A percentile compares a stretch with the other conserved stretches of the same genome.
Conservation (phyloP, 2,888 invertebrate genomes). For the Nephrotoma flavescens region DNA sequence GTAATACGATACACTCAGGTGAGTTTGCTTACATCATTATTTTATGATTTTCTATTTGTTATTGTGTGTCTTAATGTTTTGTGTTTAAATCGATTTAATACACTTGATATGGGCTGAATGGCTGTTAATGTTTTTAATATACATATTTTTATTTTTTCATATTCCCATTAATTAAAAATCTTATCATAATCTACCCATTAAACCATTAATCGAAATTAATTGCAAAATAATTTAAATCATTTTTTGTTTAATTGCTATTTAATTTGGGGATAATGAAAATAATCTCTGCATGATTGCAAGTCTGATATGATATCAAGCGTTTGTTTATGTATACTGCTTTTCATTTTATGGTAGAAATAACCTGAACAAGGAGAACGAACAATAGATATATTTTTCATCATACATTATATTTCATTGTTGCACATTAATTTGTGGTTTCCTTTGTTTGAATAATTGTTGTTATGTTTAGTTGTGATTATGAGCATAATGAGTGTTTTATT, state of each 20-base stretch:
- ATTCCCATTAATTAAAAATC: background rate
- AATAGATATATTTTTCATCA: too few species aligned
- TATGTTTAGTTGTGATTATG: background rate
- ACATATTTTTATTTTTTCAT: background rate
- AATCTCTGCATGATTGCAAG: background rate
- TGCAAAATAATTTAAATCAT: background rate
- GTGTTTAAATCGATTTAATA: background rate
- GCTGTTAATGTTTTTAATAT: background rate
- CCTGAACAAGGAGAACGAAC: background rate
- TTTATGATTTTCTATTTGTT: background rate
- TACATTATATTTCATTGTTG: background rate
- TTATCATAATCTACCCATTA: background rate
- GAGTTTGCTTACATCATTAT: background rate
- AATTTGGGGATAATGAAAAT: background rate
- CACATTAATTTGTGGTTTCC: background rate
- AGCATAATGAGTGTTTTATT: too few species aligned
- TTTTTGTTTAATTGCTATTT: background rate
- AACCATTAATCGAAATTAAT: background rate
- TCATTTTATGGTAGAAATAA: background rate
- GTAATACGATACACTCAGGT: conserved; percentile 89
- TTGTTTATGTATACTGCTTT: background rate
- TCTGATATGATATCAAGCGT: background rate
- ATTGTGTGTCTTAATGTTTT: background rate
- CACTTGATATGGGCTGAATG: background rate
- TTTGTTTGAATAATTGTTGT: background rate